Evolutionary conservation across 2,888 invertebrate species (phyloP), one percentile per base, ranked within the genome.

Genomic region (Eristalis tenax): DNA sequence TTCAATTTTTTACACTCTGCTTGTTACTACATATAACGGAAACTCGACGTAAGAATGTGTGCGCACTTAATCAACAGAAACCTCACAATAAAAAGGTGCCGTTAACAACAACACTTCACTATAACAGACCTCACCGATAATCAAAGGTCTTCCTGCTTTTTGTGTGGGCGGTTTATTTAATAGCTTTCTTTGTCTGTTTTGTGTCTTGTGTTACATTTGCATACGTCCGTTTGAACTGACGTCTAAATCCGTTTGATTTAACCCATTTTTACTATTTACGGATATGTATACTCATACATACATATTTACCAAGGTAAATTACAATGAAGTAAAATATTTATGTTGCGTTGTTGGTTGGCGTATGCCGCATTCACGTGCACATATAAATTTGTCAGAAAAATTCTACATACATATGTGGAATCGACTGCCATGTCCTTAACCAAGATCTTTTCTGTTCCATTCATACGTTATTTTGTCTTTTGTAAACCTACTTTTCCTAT

Each of bases 51-150:
- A 84, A 64, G 65, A 61, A 71, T 61, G 59, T 38, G 18, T 56
- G 70, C 38, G 69, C 73, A 83, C 69, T 83, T 64, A 79, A 79
- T 74, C 32, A 69, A 50, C 65, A 38, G 79, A 74, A 57, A 79
- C 73, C 73, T 69, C 74, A 79, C 74, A 83, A 69, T 74, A 63
- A 68, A 75, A 79, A 79, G 65, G 80, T 84, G 32, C 80, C 80
- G 70, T 23, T 65, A 79, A 28, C 64, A 65, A 74, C 64, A 65
- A 79, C 79, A 43, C 63, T 32, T 63, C 38, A 59, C 59, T 70
- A n/a, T 32, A 50, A 75, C 70, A 80, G 80, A 80, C 80, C 80
- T 80, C 28, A 32, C 8, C 15, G 43, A 76, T 18, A 18, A 38
- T 38, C 38, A 70, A 79, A 79, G 79, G 75, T 84, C 66, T 80